Percentiles rank a stretch among this genome's conserved stretches.
Evolutionary conservation across 1,140 invertebrate species (phyloP).

Genomic region (Steinernema khuongi): DNA sequence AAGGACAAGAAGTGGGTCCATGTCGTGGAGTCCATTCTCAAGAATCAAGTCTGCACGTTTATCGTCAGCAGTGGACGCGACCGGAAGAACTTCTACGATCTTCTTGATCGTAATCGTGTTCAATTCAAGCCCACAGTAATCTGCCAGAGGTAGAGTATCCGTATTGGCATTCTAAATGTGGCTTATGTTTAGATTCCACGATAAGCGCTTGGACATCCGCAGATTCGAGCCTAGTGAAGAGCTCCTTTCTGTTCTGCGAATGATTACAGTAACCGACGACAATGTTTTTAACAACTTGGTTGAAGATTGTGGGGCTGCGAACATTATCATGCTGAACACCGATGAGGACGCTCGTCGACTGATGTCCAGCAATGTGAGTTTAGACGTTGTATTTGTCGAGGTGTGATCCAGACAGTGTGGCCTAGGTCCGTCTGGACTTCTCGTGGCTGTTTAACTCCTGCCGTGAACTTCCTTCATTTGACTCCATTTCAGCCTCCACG

Average conservation of each 20-base stretch:
- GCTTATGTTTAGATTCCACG: neutral
- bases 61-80: constrained; percentile 12
- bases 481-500: constrained; percentile 40
- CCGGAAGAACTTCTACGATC: neutral
- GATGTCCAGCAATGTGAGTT: constrained; percentile 35
- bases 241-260: constrained; percentile 31
- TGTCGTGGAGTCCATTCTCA: constrained; percentile 23
- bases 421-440: too few relatives aligned
- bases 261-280: constrained; percentile 34
- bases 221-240: constrained; percentile 31
- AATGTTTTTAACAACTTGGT: constrained; percentile 42
- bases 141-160: neutral
- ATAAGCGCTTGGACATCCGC: neutral
- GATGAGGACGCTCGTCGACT: constrained; percentile 45
- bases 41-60: constrained; percentile 9
- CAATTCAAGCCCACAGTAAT: neutral
- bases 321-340: constrained; percentile 39
- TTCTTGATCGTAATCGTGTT: constrained; percentile 5
- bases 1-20: constrained; percentile 24
- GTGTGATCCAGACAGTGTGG: too few relatives aligned
- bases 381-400: neutral
- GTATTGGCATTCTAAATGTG: neutral
- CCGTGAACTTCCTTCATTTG: too few relatives aligned
- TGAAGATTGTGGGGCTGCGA: constrained; percentile 25
- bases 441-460: too few relatives aligned